phyloP scores from a whole-genome alignment of 2,113 vertebrate genomes.

The Oenanthe oenanthe region DNA sequence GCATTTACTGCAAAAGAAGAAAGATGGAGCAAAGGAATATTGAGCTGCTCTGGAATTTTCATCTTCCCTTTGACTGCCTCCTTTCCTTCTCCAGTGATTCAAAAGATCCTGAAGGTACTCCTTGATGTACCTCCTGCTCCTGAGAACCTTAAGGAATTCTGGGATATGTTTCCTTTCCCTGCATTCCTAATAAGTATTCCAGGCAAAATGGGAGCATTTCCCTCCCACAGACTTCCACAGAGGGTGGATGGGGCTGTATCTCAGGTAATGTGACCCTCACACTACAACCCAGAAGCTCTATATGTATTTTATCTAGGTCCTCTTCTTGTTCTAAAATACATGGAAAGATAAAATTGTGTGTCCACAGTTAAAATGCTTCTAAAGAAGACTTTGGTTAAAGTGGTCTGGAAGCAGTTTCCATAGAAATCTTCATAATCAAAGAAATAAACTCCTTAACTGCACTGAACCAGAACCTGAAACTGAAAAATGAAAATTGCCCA shows the following conservation, averaged over 20 bases:
- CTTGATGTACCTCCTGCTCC: not conserved
- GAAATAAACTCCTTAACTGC: not conserved
- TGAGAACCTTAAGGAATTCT: not conserved
- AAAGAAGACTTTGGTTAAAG: not conserved
- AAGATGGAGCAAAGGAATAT: not conserved
- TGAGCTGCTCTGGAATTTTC: not conserved
- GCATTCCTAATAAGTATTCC: not conserved
- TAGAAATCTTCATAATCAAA: not conserved
- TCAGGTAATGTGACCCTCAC: not conserved
- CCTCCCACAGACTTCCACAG: not conserved
- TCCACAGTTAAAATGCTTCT: not conserved
- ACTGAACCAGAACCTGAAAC: not conserved
- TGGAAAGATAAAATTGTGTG: not conserved
- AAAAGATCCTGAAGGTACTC: not conserved
- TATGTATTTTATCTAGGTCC: not conserved
- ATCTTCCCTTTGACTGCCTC: not conserved
- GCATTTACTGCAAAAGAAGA: not conserved
- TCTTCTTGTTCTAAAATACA: not conserved
- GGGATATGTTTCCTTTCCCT: not conserved
- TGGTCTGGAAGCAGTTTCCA: not conserved
- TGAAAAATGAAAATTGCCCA: not conserved
- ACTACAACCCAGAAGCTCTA: not conserved
- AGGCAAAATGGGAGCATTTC: not conserved
- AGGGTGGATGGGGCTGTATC: not conserved
- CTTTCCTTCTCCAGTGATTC: not conserved